These are phyloP conservation scores for Melierax canorus DNA, from an alignment of 2,113 vertebrate genomes.

Conservation along the genomic window DNA sequence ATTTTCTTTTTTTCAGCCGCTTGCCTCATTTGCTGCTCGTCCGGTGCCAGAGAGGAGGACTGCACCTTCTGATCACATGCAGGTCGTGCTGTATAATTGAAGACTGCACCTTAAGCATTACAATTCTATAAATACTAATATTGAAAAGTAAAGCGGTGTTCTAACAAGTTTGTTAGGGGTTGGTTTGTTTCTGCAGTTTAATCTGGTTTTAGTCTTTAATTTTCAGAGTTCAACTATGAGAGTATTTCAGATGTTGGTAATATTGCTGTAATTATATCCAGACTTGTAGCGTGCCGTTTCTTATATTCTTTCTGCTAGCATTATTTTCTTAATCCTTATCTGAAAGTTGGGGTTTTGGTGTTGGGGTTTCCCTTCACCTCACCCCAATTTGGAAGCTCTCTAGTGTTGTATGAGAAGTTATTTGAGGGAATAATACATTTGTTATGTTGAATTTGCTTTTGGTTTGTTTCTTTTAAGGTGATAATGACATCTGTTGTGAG, in stretches of 20 bases:
- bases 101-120: background rate
- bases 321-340: background rate
- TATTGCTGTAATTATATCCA: background rate
- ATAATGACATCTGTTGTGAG: background rate
- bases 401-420: background rate
- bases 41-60: background rate
- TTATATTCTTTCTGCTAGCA: background rate
- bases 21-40: background rate
- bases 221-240: background rate
- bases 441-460: background rate
- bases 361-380: fast-evolving
- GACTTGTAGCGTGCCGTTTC: background rate
- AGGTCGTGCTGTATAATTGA: background rate
- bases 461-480: background rate
- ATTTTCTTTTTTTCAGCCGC: background rate
- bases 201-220: background rate
- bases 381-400: background rate
- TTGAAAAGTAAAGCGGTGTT: background rate
- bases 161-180: background rate
- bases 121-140: background rate
- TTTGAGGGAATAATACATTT: background rate
- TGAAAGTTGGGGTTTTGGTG: background rate
- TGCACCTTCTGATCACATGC: background rate
- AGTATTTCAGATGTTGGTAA: background rate
- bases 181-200: background rate